Evolutionary conservation across 1,140 invertebrate genomes (phyloP).

Genomic region (Nymphalis io): DNA sequence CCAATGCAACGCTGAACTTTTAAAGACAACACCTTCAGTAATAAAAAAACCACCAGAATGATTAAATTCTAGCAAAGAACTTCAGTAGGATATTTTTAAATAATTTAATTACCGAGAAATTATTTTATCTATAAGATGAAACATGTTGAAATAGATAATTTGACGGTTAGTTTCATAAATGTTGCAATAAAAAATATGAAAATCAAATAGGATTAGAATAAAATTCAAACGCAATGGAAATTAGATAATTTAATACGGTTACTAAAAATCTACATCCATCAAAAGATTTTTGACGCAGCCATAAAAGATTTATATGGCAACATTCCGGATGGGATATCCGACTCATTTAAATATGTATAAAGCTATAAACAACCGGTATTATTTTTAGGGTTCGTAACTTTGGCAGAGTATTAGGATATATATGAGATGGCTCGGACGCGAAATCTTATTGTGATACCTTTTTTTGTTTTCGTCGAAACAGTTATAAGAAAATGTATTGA

Average conservation of each 20-base stretch:
- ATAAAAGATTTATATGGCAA: slow-evolving; percentile 15
- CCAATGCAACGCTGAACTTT: too few species aligned
- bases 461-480: neutral
- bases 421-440: neutral
- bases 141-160: too few species aligned
- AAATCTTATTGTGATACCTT: neutral
- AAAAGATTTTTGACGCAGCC: slow-evolving; percentile 3
- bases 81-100: too few species aligned
- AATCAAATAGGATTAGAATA: neutral
- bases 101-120: too few species aligned
- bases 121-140: too few species aligned
- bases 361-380: slow-evolving; percentile 53
- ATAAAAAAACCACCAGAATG: too few species aligned
- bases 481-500: neutral
- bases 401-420: slow-evolving; percentile 18
- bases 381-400: slow-evolving; percentile 46
- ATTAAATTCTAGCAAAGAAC: too few species aligned
- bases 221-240: neutral
- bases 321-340: slow-evolving; percentile 38
- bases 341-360: slow-evolving; percentile 64
- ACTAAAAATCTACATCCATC: slow-evolving; percentile 3
- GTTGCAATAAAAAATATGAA: neutral
- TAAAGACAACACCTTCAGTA: too few species aligned
- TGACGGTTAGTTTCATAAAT: neutral
- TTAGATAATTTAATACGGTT: slow-evolving; percentile 1